Conservation (phyloP, 2,113 vertebrate genomes). For the Peromyscus maniculatus region DNA sequence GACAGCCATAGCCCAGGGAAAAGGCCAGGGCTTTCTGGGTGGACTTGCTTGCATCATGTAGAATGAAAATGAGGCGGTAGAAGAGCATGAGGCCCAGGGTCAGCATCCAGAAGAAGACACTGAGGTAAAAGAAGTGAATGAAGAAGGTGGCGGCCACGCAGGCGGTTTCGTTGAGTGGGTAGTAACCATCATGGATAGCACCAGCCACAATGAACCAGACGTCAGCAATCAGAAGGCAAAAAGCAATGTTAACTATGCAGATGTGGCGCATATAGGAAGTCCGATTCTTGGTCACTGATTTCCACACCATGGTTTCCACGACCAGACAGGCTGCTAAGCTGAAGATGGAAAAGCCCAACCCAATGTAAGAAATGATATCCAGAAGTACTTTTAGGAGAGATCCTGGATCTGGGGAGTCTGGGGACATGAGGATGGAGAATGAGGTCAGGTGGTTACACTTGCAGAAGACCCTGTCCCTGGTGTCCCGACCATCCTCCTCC, state of each 20-base stretch:
- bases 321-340: conserved; percentile 90
- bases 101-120: conserved; percentile 98
- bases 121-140: conserved; percentile 93
- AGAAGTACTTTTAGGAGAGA: conserved; percentile 66
- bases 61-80: conserved; percentile 92
- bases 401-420: neutral
- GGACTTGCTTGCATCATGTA: conserved; percentile 91
- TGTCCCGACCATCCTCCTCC: neutral
- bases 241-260: conserved; percentile 92
- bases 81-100: conserved; percentile 93
- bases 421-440: conserved; percentile 94
- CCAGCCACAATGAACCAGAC: conserved; percentile 88
- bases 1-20: conserved; percentile 91
- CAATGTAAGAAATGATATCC: conserved; percentile 87
- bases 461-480: conserved; percentile 82
- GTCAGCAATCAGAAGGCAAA: conserved; percentile 91
- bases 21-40: conserved; percentile 88
- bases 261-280: conserved; percentile 92
- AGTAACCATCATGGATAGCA: conserved; percentile 34
- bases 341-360: conserved; percentile 89
- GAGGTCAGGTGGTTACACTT: conserved; percentile 91
- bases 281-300: conserved; percentile 91
- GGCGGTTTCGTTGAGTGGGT: conserved; percentile 24
- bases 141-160: conserved; percentile 89
- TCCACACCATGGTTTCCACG: conserved; percentile 93